Evolutionary conservation across 1,140 invertebrate genomes (phyloP), one percentile per base, ranked within the genome.

Genomic region (Pantala flavescens): DNA sequence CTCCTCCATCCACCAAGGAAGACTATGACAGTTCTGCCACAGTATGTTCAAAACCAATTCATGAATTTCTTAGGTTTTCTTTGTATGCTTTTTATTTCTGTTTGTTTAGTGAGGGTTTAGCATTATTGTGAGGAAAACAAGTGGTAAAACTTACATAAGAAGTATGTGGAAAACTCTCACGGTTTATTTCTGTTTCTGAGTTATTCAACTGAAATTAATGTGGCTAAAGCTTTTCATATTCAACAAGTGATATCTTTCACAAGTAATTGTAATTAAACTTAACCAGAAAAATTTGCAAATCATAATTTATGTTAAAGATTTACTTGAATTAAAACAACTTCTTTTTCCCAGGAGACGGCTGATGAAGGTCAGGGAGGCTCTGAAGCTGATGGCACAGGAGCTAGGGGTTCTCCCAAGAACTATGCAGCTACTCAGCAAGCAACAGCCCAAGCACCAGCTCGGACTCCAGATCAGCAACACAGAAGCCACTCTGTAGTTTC

Each of bases 21-120:
- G 91, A 94, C 82, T 94, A 92, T 81, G 93, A 91, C 82, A 93
- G 89, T 77, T 94, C 90, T 75, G 92, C 92, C 73, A 95, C 93
- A 71, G 87, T 87, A 83, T 83, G 83, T 36, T 36, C 78, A 19
- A 23, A 42, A 19, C 24, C 72, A 24, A 71, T 42, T 21, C 19
- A 16, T 0, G 9, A 7, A 7, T 0, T 72, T 75, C 28, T 36
- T 9, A 36, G 28, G 2, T 36, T 36, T 36, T n/a, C n/a, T n/a
- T n/a, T n/a, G n/a, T n/a, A n/a, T n/a, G n/a, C n/a, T n/a, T n/a
- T n/a, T n/a, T n/a, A n/a, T n/a, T n/a, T n/a, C n/a, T n/a, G n/a
- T n/a, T n/a, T n/a, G n/a, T n/a, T n/a, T n/a, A n/a, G n/a, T n/a
- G n/a, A n/a, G n/a, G n/a, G n/a, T n/a, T n/a, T n/a, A n/a, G n/a